Evolutionary conservation across 1,140 invertebrate species (phyloP).

Genomic region (Zaprionus lachaisei): DNA sequence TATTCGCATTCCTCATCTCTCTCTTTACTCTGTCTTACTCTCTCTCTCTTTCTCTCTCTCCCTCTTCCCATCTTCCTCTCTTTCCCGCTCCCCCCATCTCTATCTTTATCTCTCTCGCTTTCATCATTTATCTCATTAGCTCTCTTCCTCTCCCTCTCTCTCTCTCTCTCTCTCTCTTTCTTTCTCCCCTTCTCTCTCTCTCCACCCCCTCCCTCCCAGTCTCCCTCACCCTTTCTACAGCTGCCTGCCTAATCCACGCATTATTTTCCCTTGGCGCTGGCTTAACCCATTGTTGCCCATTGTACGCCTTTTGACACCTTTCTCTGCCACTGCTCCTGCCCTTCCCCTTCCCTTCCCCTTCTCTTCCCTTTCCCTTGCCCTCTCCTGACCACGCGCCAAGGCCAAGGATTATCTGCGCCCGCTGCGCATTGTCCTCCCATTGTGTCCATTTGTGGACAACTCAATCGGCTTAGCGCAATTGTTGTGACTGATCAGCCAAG

Average conservation of each 20-base stretch:
- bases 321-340: background rate
- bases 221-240: background rate
- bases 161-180: no score
- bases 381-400: constrained; percentile 24
- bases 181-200: background rate
- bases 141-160: no score
- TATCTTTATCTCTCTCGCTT: no score
- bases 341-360: background rate
- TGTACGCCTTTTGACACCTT: constrained; percentile 10
- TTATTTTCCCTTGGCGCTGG: background rate
- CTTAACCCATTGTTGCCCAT: constrained; percentile 29
- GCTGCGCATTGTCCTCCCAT: constrained; percentile 27
- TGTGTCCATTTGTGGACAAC: constrained; percentile 37
- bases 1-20: no score
- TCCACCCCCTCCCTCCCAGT: background rate
- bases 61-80: no score
- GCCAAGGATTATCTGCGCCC: constrained; percentile 37
- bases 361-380: background rate
- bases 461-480: constrained; percentile 54
- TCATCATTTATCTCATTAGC: no score
- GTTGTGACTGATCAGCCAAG: constrained; percentile 46
- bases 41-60: no score
- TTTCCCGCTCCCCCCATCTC: no score
- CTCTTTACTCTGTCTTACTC: no score
- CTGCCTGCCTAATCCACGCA: background rate